Evolutionary conservation across 2,113 vertebrate species (phyloP), one percentile per base, ranked within the genome.

Genomic region (Erinaceus europaeus): DNA sequence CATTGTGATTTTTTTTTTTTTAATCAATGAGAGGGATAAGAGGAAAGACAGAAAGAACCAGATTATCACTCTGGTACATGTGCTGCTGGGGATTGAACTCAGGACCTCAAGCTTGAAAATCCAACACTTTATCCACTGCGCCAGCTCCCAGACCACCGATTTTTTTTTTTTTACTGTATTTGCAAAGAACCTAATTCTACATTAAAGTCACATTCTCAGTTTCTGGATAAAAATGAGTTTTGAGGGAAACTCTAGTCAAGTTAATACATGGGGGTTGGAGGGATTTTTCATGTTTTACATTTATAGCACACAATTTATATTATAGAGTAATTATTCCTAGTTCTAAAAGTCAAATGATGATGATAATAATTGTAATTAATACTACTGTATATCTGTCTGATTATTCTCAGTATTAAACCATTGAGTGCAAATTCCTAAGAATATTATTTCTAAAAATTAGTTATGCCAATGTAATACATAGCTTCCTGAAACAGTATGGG

Each of bases 381-480:
- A 32, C 29, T 76, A 53, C 36, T 52, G 27, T 64, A 29, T 79
- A 42, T 84, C 57, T 82, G 67, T 82, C 29, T 34, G 8, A 81
- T 50, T 82, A 59, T n/a, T 85, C 29, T 65, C 42, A 71, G 36
- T 38, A 55, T 32, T 61, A 69, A 59, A 77, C 85, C 53, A 78
- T 74, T 68, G 12, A 84, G 4, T 78, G 25, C 6, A 72, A 50
- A 73, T 52, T 52, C 42, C 17, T 84, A 68, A 61, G 86, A 74
- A 86, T 74, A 77, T 7, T 73, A 23, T 46, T 79, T 78, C 74
- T 81, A 61, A 68, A 72, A 85, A 21, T 52, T 53, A 88, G 34
- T 44, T 85, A 42, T 65, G 14, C 20, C 53, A 61, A 14, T 72
- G 61, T 21, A 55, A 25, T 55, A 55, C 25, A 23, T 55, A n/a